A percentile compares a stretch with the other conserved stretches of the same genome.
Evolutionary conservation across 2,888 invertebrate species (phyloP).

Genomic region (Erebia palarica): DNA sequence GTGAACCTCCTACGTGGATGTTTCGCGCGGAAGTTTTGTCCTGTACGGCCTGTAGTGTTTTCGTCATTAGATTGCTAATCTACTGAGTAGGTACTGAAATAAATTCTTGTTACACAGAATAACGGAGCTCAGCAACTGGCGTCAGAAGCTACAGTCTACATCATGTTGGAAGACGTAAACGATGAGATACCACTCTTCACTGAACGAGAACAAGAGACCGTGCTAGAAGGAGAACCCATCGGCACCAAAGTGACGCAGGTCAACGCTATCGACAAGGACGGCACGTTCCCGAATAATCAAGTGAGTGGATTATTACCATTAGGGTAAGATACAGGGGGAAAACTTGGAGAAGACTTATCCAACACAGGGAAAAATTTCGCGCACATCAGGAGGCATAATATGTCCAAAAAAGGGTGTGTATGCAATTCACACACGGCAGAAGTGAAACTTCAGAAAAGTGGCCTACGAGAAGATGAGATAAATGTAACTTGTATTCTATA

Average conservation of each 20-base stretch:
- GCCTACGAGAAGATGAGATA: too few relatives aligned
- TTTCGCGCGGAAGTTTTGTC: too few relatives aligned
- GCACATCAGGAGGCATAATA: background rate
- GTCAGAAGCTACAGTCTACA: slow-evolving; percentile 96
- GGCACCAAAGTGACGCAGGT: slow-evolving; percentile 98
- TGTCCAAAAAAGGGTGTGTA: too few relatives aligned
- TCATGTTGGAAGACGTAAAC: slow-evolving; percentile 97
- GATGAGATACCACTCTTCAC: slow-evolving; percentile 98
- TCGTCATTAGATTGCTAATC: background rate
- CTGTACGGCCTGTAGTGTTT: too few relatives aligned
- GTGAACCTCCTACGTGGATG: too few relatives aligned
- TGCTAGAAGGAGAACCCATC: slow-evolving; percentile 96
- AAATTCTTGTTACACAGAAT: slow-evolving; percentile 83
- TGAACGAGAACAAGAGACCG: slow-evolving; percentile 97
- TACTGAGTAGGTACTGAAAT: slow-evolving; percentile 18
- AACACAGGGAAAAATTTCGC: too few relatives aligned
- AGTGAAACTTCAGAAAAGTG: too few relatives aligned
- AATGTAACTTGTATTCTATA: too few relatives aligned
- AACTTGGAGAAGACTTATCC: too few relatives aligned
- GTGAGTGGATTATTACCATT: slow-evolving; percentile 68
- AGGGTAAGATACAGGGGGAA: background rate
- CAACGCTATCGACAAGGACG: slow-evolving; percentile 97
- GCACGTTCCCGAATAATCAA: slow-evolving; percentile 97
- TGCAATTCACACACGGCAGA: too few relatives aligned
- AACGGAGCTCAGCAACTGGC: slow-evolving; percentile 97